Percentiles rank a stretch among this genome's conserved stretches.
phyloP scores from a whole-genome alignment of 2,888 invertebrate genomes.

The Synanthedon vespiformis region DNA sequence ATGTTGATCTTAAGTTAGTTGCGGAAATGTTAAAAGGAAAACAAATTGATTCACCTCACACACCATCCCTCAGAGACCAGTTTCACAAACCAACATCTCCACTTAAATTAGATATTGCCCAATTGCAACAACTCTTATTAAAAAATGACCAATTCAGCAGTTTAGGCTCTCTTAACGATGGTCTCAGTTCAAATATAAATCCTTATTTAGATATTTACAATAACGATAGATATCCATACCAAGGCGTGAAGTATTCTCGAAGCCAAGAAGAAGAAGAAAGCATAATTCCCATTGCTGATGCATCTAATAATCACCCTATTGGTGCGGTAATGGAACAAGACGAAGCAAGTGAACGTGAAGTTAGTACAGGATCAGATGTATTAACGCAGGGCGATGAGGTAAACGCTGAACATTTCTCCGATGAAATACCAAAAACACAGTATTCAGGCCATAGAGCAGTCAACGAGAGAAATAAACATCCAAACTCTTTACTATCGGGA shows the following conservation, averaged over 20 bases:
- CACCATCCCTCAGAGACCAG: conserved; percentile 39
- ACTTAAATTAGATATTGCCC: conserved; percentile 44
- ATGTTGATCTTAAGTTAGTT: conserved; percentile 58
- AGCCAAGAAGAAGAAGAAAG: conserved; percentile 63
- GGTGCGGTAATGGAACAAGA: conserved; percentile 63
- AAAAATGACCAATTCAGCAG: conserved; percentile 43
- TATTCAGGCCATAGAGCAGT: conserved; percentile 24
- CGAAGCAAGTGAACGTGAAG: conserved; percentile 36
- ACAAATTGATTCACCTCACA: conserved; percentile 41
- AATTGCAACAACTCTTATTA: conserved; percentile 41
- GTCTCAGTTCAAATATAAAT: conserved; percentile 29
- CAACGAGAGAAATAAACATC: conserved; percentile 38
- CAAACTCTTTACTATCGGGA: conserved; percentile 30
- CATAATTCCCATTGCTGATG: conserved; percentile 50
- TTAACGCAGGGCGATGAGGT: conserved; percentile 33
- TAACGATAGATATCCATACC: conserved; percentile 44
- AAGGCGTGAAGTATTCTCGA: conserved; percentile 57
- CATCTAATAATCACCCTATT: conserved; percentile 53
- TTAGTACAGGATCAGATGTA: conserved; percentile 26
- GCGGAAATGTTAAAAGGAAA: conserved; percentile 62
- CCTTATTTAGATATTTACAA: conserved; percentile 48
- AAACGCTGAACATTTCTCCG: conserved; percentile 23
- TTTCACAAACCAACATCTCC: conserved; percentile 33
- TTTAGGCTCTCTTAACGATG: conserved; percentile 28
- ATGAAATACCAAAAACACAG: conserved; percentile 32